Conservation (phyloP, 1,140 invertebrate genomes). For the Atopsyche davidsoni region DNA sequence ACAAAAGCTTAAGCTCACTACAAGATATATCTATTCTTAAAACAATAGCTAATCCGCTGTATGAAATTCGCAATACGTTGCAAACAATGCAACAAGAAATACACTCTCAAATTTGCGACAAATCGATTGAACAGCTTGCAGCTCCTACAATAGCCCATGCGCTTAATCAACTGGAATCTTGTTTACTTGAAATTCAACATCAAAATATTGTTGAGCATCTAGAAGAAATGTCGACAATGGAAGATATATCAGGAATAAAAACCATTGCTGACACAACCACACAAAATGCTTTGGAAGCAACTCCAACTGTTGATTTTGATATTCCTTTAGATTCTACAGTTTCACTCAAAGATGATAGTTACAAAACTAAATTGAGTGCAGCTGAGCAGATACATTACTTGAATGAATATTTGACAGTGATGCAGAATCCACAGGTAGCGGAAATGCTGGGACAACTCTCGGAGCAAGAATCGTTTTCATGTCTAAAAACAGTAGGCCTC, state of each 20-base stretch:
- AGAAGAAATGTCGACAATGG: slow-evolving; percentile 49
- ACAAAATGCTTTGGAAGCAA: slow-evolving; percentile 17
- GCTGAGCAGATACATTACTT: slow-evolving; percentile 32
- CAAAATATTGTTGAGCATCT: slow-evolving; percentile 38
- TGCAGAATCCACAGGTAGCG: slow-evolving; percentile 37
- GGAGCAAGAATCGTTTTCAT: slow-evolving; percentile 34
- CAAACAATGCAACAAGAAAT: slow-evolving; percentile 45
- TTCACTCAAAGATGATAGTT: slow-evolving; percentile 28
- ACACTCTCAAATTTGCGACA: slow-evolving; percentile 39
- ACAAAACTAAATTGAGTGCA: slow-evolving; percentile 28
- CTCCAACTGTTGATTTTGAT: slow-evolving; percentile 7
- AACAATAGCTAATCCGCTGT: slow-evolving; percentile 47
- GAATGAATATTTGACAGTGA: slow-evolving; percentile 35
- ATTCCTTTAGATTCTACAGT: slow-evolving; percentile 27
- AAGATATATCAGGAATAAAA: slow-evolving; percentile 53
- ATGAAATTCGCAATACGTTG: slow-evolving; percentile 45
- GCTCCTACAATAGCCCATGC: slow-evolving; percentile 43
- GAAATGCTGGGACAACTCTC: slow-evolving; percentile 37
- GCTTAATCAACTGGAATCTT: slow-evolving; percentile 49
- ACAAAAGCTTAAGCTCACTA: slow-evolving; percentile 34
- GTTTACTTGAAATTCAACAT: slow-evolving; percentile 48
- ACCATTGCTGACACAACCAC: slow-evolving; percentile 44
- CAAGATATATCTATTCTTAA: slow-evolving; percentile 40
- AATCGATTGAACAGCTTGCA: slow-evolving; percentile 31
- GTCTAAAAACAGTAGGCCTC: slow-evolving; percentile 36